Conservation (phyloP, 2,888 invertebrate species). For the Caenorhabditis uteleia region DNA sequence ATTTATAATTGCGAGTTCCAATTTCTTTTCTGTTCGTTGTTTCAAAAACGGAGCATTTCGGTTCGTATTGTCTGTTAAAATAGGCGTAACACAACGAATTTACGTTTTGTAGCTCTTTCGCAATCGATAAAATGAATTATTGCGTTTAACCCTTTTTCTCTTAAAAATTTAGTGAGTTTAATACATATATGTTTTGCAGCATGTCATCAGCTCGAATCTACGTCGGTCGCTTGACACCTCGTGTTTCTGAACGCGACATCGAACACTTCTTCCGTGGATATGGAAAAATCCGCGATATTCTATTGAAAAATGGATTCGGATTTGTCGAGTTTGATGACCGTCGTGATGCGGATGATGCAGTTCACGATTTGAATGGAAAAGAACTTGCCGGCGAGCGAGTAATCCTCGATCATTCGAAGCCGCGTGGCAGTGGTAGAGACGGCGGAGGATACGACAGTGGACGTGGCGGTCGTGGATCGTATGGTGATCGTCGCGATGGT, state of each 20-base stretch:
- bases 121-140: no score
- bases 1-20: no score
- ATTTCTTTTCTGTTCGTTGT: no score
- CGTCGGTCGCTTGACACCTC: slow-evolving; percentile 80
- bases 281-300: slow-evolving; percentile 88
- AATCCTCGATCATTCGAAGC: slow-evolving; percentile 62
- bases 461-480: slow-evolving; percentile 13
- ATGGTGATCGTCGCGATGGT: no score
- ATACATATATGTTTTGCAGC: no score
- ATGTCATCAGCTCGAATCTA: slow-evolving; percentile 74
- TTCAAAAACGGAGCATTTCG: no score
- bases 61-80: no score
- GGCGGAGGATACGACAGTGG: slow-evolving; percentile 13
- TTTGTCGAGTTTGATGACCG: slow-evolving; percentile 79
- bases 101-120: no score
- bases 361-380: slow-evolving; percentile 73
- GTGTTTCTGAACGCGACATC: slow-evolving; percentile 86
- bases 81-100: no score
- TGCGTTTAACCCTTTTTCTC: no score
- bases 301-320: slow-evolving; percentile 95
- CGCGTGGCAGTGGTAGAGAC: slow-evolving; percentile 32
- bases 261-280: slow-evolving; percentile 95
- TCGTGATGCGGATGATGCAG: slow-evolving; percentile 74
- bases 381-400: slow-evolving; percentile 73
- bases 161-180: no score